Evolutionary conservation across 2,888 invertebrate genomes (phyloP).

Genomic region (Dicyrtoma fusca): DNA sequence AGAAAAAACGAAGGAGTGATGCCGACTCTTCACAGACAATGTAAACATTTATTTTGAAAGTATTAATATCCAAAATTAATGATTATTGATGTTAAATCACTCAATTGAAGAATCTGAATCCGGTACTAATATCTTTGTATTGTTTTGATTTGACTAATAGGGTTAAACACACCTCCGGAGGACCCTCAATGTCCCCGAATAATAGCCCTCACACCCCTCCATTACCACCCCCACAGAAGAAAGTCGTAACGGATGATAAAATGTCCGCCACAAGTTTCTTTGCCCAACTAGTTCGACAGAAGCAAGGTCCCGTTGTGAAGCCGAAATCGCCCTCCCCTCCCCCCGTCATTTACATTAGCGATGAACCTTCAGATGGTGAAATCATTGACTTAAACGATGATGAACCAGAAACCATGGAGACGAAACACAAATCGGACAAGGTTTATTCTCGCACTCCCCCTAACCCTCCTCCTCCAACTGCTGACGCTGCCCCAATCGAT

Average conservation of each 20-base stretch:
- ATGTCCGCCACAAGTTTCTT: constrained; percentile 87
- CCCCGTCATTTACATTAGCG: constrained; percentile 37
- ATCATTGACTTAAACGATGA: constrained; percentile 44
- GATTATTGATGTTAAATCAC: too few relatives aligned
- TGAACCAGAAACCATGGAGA: constrained; percentile 27
- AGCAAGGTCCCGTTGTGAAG: constrained; percentile 58
- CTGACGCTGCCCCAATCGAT: constrained; percentile 27
- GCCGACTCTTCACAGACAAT: constrained; percentile 41
- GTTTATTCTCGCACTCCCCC: constrained; percentile 43
- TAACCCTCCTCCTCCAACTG: constrained; percentile 37
- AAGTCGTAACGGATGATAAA: constrained; percentile 64
- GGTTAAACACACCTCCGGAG: not conserved
- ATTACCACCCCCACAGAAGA: constrained; percentile 13
- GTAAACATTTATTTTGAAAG: too few relatives aligned
- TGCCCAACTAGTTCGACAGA: constrained; percentile 84
- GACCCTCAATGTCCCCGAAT: not conserved
- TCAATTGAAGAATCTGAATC: too few relatives aligned
- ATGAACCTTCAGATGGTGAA: constrained; percentile 42
- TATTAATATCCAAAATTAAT: too few relatives aligned
- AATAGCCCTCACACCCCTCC: constrained; percentile 20
- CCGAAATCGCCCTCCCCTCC: constrained; percentile 50
- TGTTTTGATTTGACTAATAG: too few relatives aligned
- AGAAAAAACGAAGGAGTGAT: constrained; percentile 49
- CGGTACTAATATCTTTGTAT: too few relatives aligned
- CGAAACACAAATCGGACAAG: constrained; percentile 30